phyloP scores from a whole-genome alignment of 2,113 vertebrate species.

The Bombycilla garrulus region DNA sequence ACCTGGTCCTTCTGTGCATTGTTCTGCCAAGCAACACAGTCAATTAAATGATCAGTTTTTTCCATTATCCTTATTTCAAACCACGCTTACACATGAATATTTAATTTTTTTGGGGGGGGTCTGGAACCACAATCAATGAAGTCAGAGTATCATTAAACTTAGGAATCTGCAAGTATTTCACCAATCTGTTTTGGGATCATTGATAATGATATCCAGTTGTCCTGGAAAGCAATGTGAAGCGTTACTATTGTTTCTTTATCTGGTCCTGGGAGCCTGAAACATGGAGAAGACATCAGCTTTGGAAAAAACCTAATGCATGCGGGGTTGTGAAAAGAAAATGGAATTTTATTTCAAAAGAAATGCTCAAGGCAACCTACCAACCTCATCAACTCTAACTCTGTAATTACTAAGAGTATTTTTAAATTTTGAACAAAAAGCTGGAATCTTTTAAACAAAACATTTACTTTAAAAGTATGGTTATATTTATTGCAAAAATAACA shows the following conservation, averaged over 20 bases:
- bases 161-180: neutral
- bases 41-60: neutral
- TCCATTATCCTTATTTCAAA: neutral
- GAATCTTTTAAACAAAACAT: neutral
- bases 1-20: neutral
- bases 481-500: conserved; percentile 55
- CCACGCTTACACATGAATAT: neutral
- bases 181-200: neutral
- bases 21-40: neutral
- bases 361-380: neutral
- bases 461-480: conserved; percentile 16
- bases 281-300: neutral
- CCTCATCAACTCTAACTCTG: neutral
- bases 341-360: neutral
- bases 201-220: neutral
- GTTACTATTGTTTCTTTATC: neutral
- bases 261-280: neutral
- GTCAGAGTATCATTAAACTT: neutral
- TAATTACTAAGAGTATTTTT: neutral
- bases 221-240: neutral
- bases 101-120: neutral
- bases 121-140: neutral
- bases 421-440: neutral
- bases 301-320: neutral
- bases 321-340: neutral